Base-by-base conservation (phyloP, 2,888 invertebrate genomes). In the Thyatira batis region DNA sequence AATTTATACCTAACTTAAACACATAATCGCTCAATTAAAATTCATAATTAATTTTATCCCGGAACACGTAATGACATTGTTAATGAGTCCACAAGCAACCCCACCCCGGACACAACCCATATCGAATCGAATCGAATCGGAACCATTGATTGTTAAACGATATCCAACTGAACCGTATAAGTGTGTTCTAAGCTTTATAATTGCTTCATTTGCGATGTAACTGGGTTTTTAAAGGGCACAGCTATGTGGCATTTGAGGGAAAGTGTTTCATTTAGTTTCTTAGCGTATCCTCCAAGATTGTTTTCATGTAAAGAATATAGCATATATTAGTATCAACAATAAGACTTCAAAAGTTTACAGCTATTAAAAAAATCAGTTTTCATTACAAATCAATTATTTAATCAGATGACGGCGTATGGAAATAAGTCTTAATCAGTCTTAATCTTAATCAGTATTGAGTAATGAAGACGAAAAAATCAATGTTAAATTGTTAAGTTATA, bases 61-160 rank as follows among this genome's bases (percentile, higher is more conserved):
- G 13, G 39, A 39, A 39, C 5, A 39, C 17, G 63, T 61, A 63
- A 67, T 67, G 60, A 63, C 60, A 60, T 65, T 60, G 61, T 63
- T 60, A 53, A 65, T 53, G 62, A 61, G 54, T 55, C 61, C 59
- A 44, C 58, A 57, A 58, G 55, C 52, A 50, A 25, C 53, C 56
- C 59, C 57, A 45, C 28, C 20, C 48, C 50, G 48, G 48, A 48
- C 17, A 28, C 27, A 17, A 23, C n/a, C 45, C 20, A 28, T 61
- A 68, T 69, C 67, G 67, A 71, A 73, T 69, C 69, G 71, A 59
- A n/a, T n/a, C n/a, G n/a, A n/a, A n/a, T n/a, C n/a, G n/a, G n/a
- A n/a, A 51, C 70, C 74, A 79, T 80, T 78, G 78, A 80, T 77
- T 78, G 74, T 71, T 75, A 72, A 74, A 76, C 69, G 68, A 64